Percentiles rank a stretch among this genome's conserved stretches.
These are phyloP conservation scores for Mimas tiliae DNA, from an alignment of 2,888 invertebrate genomes.

Conservation along the genomic window DNA sequence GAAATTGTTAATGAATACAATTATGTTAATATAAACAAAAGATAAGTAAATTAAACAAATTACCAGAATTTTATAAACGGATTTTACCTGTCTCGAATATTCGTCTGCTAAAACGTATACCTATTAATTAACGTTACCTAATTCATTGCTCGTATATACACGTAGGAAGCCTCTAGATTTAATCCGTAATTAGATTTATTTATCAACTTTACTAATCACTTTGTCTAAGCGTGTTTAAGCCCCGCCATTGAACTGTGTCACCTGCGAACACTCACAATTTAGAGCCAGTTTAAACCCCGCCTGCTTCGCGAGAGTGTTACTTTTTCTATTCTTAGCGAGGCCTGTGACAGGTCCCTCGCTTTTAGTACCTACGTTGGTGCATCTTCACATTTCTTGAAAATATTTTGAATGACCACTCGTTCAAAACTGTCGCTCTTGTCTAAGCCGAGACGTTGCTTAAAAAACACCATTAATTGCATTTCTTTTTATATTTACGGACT, in stretches of 20 bases:
- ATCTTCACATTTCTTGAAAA: slow-evolving; percentile 29
- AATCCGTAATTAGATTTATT: slow-evolving; percentile 7
- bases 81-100: background rate
- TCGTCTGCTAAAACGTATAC: background rate
- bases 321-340: slow-evolving; percentile 31
- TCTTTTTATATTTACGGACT: background rate
- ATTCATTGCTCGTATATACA: background rate
- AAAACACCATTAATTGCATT: slow-evolving; percentile 15
- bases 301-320: slow-evolving; percentile 20
- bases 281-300: slow-evolving; percentile 39
- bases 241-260: slow-evolving; percentile 34
- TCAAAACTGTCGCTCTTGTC: slow-evolving; percentile 16
- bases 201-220: slow-evolving; percentile 15
- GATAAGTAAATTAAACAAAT: background rate
- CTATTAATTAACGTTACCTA: background rate
- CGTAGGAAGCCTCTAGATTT: background rate
- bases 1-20: background rate
- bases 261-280: slow-evolving; percentile 40
- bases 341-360: slow-evolving; percentile 12
- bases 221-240: slow-evolving; percentile 6
- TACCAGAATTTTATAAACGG: background rate
- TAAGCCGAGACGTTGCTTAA: slow-evolving; percentile 4
- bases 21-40: background rate
- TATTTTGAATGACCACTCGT: slow-evolving; percentile 43
- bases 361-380: slow-evolving; percentile 25